A percentile compares a stretch with the other conserved stretches of the same genome.
phyloP scores from a whole-genome alignment of 35 echinoderm and acorn worm genomes.

The Diadema setosum region DNA sequence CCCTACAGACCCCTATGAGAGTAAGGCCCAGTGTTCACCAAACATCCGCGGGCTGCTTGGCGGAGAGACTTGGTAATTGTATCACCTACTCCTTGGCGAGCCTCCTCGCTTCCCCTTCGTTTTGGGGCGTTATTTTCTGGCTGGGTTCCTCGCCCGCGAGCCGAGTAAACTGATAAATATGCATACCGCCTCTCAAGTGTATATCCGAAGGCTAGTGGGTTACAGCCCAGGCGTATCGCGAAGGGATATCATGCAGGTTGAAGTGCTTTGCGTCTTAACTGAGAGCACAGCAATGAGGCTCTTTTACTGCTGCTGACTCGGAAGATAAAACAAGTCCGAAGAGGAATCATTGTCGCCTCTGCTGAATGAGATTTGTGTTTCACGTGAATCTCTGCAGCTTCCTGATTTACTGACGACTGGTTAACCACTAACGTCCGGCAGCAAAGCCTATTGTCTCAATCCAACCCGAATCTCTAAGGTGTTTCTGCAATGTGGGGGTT shows the following conservation, averaged over 20 bases:
- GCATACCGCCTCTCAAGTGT: conserved; percentile 12
- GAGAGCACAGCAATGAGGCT: neutral
- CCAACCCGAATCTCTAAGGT: no score
- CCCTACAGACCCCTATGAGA: no score
- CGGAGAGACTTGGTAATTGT: neutral
- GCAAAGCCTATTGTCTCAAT: no score
- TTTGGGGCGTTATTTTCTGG: neutral
- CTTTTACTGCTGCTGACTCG: neutral
- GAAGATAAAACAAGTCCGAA: neutral
- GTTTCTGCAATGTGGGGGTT: no score
- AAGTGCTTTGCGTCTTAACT: neutral
- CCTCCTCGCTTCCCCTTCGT: neutral
- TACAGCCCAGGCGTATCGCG: neutral
- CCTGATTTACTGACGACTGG: no score
- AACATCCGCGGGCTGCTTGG: neutral
- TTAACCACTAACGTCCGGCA: no score
- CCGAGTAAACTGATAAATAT: conserved; percentile 26
- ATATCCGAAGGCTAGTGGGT: neutral
- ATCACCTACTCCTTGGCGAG: neutral
- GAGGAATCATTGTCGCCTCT: no score
- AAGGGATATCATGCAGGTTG: neutral
- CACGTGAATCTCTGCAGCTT: no score
- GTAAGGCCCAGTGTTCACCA: no score
- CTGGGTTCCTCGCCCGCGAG: neutral
- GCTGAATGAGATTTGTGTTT: no score